These are phyloP conservation scores for Yponomeuta plumbellus DNA, from an alignment of 2,888 invertebrate genomes.

Conservation along the genomic window DNA sequence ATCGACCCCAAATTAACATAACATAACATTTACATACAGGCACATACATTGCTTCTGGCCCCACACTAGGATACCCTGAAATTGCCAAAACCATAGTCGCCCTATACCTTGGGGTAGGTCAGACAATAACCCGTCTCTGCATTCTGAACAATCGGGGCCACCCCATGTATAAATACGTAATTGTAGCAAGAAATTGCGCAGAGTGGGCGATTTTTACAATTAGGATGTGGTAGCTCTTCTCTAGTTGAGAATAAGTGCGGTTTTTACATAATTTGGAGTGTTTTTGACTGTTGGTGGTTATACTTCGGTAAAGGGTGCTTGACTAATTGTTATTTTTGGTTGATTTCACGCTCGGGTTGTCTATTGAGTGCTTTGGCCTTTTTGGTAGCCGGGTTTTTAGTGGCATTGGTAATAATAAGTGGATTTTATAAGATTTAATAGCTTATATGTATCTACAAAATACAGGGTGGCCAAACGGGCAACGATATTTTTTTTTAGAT, in stretches of 20 bases:
- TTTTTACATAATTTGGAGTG: too few species aligned
- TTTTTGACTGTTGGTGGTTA: too few species aligned
- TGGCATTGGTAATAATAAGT: neutral
- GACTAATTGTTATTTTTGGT: conserved; percentile 45
- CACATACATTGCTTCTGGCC: too few species aligned
- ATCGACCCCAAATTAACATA: too few species aligned
- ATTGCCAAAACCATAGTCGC: neutral
- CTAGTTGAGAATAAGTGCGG: too few species aligned
- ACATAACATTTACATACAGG: too few species aligned
- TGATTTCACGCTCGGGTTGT: conserved; percentile 26
- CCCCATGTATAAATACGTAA: neutral
- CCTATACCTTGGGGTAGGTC: neutral
- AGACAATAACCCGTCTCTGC: neutral
- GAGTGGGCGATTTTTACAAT: too few species aligned
- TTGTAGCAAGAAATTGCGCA: neutral
- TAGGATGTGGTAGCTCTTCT: too few species aligned
- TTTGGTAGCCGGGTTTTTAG: conserved; percentile 22
- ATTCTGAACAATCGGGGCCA: neutral
- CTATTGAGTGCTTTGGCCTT: conserved; percentile 35
- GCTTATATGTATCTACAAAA: too few species aligned
- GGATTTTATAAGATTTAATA: neutral
- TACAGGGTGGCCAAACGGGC: too few species aligned
- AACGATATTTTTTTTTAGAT: too few species aligned
- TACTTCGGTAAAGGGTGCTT: conserved; percentile 28
- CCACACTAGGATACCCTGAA: too few species aligned